Evolutionary conservation across 2,113 vertebrate species (phyloP), one percentile per base, ranked within the genome.

Genomic region (Galeopterus variegatus): DNA sequence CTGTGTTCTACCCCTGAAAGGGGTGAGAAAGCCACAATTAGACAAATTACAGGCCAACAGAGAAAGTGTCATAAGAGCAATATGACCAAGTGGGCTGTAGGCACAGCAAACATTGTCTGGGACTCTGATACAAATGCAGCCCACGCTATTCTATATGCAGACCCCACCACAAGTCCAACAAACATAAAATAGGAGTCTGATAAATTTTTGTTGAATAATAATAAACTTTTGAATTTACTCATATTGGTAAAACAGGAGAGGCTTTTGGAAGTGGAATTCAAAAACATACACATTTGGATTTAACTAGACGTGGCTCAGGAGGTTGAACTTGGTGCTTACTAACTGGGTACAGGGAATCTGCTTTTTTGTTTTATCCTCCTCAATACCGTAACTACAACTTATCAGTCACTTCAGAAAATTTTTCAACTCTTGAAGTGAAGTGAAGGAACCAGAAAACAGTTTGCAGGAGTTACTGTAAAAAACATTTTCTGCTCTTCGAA

Each of bases 181-280:
- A 91, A 86, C 70, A 28, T 67, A 45, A 26, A 58, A 86, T 12
- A 83, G 58, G 28, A 93, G 33, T 26, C 60, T 92, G 58, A 58
- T 64, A 24, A 72, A 72, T 65, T 64, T 70, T 65, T 73, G 41
- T 28, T 88, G 65, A 85, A 91, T 88, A 85, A 82, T 50, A 64
- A 84, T 58, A 4, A 81, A 86, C 82, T 95, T 85, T 19, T 58
- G 18, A 84, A 76, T 52, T n/a, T 70, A 90, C 11, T 77, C 70
- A 54, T 62, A 73, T 1, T 73, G 67, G 41, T 64, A 92, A 95
- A 95, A 58, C 15, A 83, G 60, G 76, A 67, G 58, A 69, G 41
- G 7, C 5, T 50, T 81, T 76, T 73, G 33, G 33, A 67, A 62
- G 45, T 6, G 64, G 21, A 50, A 90, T 75, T 60, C n/a, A 75